Evolutionary conservation across 1,140 invertebrate species (phyloP), one percentile per base, ranked within the genome.

Genomic region (Chironomus tepperi): DNA sequence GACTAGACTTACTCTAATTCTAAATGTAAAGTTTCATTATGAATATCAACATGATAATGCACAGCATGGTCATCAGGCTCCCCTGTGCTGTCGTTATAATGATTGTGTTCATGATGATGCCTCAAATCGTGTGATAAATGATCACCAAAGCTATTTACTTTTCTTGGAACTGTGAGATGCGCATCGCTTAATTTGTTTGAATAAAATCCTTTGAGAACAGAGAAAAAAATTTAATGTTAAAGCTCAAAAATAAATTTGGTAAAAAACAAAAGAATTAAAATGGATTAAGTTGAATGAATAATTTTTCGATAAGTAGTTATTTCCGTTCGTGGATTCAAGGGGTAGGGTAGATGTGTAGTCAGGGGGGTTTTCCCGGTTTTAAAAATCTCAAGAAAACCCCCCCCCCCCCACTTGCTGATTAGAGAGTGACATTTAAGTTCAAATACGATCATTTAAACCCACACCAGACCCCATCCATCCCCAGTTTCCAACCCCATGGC

Each of bases 31-130:
- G 86, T 84, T 75, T 83, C 80, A 75, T 85, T 84, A 42, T 81
- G 79, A 65, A 88, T 79, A 7, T 84, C 79, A 76, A 90, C 77
- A 74, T 86, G 85, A 79, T 89, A 88, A 79, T 89, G 88, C 21
- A 89, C 78, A 19, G 77, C 67, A 77, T 76, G 73, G 5, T 78
- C 79, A 43, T 84, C 74, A 73, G 78, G 57, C 7, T 47, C 74
- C 43, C 75, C 43, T 43, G n/a, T 72, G 43, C 72, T 21, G 21
- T 77, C 64, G 9, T 76, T 70, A n/a, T 79, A 78, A 12, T 77
- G 79, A 43, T 80, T 76, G 9, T 80, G 78, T 42, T 81, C 77
- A 76, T 87, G 84, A 76, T 82, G 83, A 78, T 86, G 86, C 19
- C 81, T 85, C 74, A 89, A 79, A 74, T 85, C 80, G 78, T 88